Base-by-base conservation (phyloP, 2,113 vertebrate genomes). In the Arenaria interpres region DNA sequence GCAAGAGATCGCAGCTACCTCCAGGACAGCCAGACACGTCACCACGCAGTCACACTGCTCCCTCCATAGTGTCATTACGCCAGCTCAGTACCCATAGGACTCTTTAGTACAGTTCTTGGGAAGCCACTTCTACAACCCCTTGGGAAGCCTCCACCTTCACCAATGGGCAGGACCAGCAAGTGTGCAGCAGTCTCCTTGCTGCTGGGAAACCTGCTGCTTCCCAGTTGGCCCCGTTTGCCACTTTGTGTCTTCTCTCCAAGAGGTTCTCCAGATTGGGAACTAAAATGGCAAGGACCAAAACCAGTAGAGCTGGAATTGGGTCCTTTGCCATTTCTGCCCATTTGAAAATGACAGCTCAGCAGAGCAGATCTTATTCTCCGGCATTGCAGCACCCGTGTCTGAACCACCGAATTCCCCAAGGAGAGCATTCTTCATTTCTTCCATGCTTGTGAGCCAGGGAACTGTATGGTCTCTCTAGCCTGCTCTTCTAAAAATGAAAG, bases 131-230 rank as follows among this genome's bases (percentile, higher is more conserved):
- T 23, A 53, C 20, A 37, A 13, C 10, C 5, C 27, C 35, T 10
- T 18, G 50, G 66, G 67, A 82, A 77, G 30, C 18, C n/a, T 79
- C 50, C 64, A 28, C 41, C 51, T 21, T 28, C 28, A 10, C 12
- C 37, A n/a, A 22, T 0, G 2, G 64, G 30, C 32, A 85, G 46
- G 39, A 60, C 23, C 68, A 66, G 46, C 39, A 50, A 54, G 43
- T 1, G 1, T 0, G 0, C 56, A 64, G 51, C 56, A 64, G 46
- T 39, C 19, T 25, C 1, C 2, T 21, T 37, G 64, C 46, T 72
- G 41, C 32, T 45, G 80, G 69, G 59, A 81, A 81, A 48, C 46
- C 57, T 45, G 46, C 45, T 50, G 37, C 67, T 54, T 50, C 62
- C 82, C 63, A n/a, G 56, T 71, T 85, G 66, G 24, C 4, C 45